Evolutionary conservation across 2,113 vertebrate genomes (phyloP).

Genomic region (Centropus bengalensis): DNA sequence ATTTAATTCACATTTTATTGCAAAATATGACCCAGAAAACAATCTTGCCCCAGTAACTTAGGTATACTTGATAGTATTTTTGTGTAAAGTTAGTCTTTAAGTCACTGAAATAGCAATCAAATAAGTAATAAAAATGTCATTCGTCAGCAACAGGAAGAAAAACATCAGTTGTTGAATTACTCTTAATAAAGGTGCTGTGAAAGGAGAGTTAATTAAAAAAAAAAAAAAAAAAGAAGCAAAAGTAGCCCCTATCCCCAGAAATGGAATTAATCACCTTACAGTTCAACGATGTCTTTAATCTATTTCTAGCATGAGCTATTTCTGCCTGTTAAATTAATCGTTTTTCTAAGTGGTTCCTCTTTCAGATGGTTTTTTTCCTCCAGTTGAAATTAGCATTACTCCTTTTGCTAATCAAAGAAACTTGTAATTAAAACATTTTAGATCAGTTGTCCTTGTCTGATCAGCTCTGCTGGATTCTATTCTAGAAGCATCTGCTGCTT

Average conservation of each 20-base stretch:
- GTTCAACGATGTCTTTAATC: not conserved
- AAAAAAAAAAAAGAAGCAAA: not conserved
- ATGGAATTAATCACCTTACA: not conserved
- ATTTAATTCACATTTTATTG: not conserved
- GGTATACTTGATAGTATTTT: not conserved
- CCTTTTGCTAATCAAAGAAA: not conserved
- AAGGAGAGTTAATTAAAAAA: not conserved
- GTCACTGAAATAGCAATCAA: not conserved
- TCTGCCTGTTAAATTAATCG: not conserved
- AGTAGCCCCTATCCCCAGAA: not conserved
- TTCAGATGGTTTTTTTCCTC: not conserved
- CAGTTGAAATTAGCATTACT: not conserved
- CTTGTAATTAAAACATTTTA: not conserved
- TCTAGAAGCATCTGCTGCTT: not conserved
- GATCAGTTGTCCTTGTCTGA: not conserved
- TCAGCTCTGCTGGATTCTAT: not conserved
- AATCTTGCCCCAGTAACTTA: not conserved
- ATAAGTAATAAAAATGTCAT: not conserved
- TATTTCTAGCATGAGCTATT: not conserved
- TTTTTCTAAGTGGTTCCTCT: not conserved
- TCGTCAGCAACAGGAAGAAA: not conserved
- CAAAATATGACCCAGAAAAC: not conserved
- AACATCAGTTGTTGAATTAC: not conserved
- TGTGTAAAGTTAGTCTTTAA: not conserved
- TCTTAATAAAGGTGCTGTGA: not conserved